These are phyloP conservation scores for Xyrauchen texanus DNA, from an alignment of 2,113 vertebrate species.

Conservation along the genomic window DNA sequence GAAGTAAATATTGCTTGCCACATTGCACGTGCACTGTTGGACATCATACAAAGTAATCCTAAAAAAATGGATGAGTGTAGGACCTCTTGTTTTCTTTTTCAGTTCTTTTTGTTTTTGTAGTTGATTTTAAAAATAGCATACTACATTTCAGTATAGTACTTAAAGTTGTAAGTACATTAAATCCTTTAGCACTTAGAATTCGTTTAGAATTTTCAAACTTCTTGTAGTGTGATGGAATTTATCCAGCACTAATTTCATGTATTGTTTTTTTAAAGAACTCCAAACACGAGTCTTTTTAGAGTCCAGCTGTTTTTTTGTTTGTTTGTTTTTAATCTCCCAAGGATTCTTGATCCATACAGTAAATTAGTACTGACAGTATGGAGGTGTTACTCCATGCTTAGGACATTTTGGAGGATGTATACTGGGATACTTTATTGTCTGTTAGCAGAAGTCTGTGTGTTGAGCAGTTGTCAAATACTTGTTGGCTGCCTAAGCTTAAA, in stretches of 20 bases:
- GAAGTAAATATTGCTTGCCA: constrained; percentile 7
- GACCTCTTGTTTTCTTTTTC: too few relatives aligned
- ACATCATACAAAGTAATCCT: constrained; percentile 49
- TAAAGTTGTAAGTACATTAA: constrained; percentile 53
- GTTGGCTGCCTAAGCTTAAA: constrained; percentile 49
- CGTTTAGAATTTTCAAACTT: constrained; percentile 2
- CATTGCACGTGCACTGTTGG: background rate
- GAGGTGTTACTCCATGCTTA: too few relatives aligned
- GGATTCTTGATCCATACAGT: too few relatives aligned
- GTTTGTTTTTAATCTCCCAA: background rate
- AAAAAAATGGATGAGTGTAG: constrained; percentile 45
- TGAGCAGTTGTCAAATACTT: constrained; percentile 29
- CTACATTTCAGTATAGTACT: constrained; percentile 14
- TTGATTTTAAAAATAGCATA: constrained; percentile 9
- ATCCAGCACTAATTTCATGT: background rate
- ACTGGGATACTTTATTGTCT: background rate
- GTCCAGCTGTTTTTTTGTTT: too few relatives aligned
- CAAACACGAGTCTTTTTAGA: too few relatives aligned
- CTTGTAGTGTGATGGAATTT: background rate
- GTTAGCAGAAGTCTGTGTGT: constrained; percentile 18
- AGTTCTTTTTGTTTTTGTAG: too few relatives aligned
- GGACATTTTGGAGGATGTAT: background rate
- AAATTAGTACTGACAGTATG: too few relatives aligned
- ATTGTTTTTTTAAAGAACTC: too few relatives aligned
- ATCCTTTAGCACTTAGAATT: constrained; percentile 23